These are phyloP conservation scores for Lithobates pipiens DNA, from an alignment of 2,797 vertebrate genomes.

Conservation along the genomic window DNA sequence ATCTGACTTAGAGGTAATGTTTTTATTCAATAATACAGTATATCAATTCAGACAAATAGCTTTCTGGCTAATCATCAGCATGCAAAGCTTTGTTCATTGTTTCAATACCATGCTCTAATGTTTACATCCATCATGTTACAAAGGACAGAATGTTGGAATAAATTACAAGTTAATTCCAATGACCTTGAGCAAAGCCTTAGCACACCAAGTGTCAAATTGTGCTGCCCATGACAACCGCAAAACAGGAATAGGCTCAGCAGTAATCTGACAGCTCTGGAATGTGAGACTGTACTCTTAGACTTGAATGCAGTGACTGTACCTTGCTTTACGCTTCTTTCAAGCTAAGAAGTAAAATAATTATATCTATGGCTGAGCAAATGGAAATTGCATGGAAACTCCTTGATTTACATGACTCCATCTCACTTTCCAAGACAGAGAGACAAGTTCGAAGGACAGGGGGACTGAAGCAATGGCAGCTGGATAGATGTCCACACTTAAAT, in stretches of 20 bases:
- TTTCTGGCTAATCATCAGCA: slow-evolving; percentile 19
- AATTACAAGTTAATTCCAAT: slow-evolving; percentile 19
- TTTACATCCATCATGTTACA: slow-evolving; percentile 33
- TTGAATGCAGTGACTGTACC: slow-evolving; percentile 33
- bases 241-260: slow-evolving; percentile 49
- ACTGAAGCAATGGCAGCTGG: slow-evolving; percentile 67
- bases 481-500: slow-evolving; percentile 58
- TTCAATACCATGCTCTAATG: slow-evolving; percentile 10
- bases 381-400: slow-evolving; percentile 67
- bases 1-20: neutral
- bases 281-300: neutral
- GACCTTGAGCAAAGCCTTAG: slow-evolving; percentile 39
- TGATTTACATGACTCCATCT: slow-evolving; percentile 69
- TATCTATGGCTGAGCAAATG: slow-evolving; percentile 63
- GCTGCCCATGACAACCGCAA: slow-evolving; percentile 58
- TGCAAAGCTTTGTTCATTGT: slow-evolving; percentile 30
- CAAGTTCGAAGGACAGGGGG: slow-evolving; percentile 59
- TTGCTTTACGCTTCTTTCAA: neutral
- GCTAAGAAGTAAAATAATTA: slow-evolving; percentile 18
- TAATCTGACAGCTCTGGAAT: slow-evolving; percentile 54
- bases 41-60: slow-evolving; percentile 12
- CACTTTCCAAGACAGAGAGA: slow-evolving; percentile 64
- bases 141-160: slow-evolving; percentile 49
- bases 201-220: slow-evolving; percentile 41
- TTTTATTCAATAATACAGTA: slow-evolving; percentile 8